Percentiles rank a stretch among this genome's conserved stretches.
Conservation (phyloP, 2,888 invertebrate species). For the Leptinotarsa peninsularis region DNA sequence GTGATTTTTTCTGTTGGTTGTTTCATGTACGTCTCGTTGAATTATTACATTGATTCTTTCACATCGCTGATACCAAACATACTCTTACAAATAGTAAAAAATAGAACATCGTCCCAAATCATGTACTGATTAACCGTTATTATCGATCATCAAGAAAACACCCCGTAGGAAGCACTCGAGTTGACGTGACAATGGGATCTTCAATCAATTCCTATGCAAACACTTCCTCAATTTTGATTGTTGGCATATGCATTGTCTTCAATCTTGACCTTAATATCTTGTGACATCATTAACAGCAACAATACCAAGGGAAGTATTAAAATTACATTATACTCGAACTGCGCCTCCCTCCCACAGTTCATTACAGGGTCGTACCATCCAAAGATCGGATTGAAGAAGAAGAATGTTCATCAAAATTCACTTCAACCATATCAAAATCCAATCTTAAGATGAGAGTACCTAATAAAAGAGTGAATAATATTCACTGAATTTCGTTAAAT, state of each 20-base stretch:
- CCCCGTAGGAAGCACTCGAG: background rate
- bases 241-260: slow-evolving; percentile 51
- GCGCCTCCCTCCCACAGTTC: slow-evolving; percentile 49
- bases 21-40: no score
- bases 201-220: slow-evolving; percentile 28
- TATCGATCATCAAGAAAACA: background rate
- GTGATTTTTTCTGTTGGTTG: no score
- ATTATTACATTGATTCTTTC: no score
- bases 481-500: no score
- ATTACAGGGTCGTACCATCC: slow-evolving; percentile 35
- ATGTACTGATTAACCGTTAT: background rate
- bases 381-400: background rate
- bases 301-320: slow-evolving; percentile 53
- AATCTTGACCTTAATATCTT: slow-evolving; percentile 57
- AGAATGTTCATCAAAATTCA: no score
- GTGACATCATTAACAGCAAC: slow-evolving; percentile 53
- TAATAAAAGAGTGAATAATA: no score
- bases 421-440: no score
- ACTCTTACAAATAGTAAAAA: background rate
- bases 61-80: no score
- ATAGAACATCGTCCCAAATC: background rate
- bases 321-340: slow-evolving; percentile 52
- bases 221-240: slow-evolving; percentile 52
- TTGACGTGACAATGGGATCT: slow-evolving; percentile 19
- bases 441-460: no score